phyloP scores from a whole-genome alignment of 2,113 vertebrate species.

The Rhombomys opimus region DNA sequence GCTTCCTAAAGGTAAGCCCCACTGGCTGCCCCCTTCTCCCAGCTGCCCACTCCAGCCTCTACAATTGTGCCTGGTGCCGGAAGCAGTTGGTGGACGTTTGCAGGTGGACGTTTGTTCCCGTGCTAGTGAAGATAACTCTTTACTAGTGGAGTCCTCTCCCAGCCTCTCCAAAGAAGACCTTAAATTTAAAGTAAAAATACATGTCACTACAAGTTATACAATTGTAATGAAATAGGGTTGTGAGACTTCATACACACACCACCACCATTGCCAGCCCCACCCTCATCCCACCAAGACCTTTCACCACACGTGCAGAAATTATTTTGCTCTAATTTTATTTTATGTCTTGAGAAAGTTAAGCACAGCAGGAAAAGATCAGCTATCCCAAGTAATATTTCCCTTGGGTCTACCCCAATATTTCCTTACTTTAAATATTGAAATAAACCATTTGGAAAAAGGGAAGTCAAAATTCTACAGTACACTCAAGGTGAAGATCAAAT shows the following conservation, averaged over 20 bases:
- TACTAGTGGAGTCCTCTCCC: too few relatives aligned
- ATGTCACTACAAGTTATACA: too few relatives aligned
- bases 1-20: not conserved
- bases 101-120: not conserved
- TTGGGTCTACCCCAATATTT: not conserved
- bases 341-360: not conserved
- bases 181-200: too few relatives aligned
- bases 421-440: not conserved
- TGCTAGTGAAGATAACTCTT: too few relatives aligned
- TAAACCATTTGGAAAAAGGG: not conserved
- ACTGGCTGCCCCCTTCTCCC: not conserved
- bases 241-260: not conserved
- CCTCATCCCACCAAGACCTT: too few relatives aligned
- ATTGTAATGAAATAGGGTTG: too few relatives aligned
- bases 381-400: not conserved
- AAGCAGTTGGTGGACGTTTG: not conserved
- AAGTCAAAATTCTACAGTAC: not conserved
- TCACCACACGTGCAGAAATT: not conserved
- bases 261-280: not conserved
- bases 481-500: conserved; percentile 3
- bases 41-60: not conserved
- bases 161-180: too few relatives aligned
- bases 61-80: not conserved
- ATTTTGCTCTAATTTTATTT: not conserved
- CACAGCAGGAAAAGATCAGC: not conserved